Evolutionary conservation across 2,797 vertebrate genomes (phyloP).

Genomic region (Sebastes taczanowskii): DNA sequence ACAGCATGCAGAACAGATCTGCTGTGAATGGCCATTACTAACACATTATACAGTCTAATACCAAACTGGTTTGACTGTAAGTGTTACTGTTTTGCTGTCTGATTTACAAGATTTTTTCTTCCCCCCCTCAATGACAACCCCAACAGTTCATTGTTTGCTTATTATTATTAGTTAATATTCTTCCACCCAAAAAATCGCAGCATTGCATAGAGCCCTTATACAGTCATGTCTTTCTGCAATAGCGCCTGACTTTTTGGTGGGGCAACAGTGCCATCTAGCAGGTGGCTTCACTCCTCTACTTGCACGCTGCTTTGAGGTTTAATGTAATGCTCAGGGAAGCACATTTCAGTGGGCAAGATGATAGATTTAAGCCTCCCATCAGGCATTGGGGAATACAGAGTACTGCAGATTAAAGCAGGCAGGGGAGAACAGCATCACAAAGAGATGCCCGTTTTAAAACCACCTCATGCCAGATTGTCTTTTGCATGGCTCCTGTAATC

Average conservation of each 20-base stretch:
- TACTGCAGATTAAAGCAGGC: slow-evolving; percentile 77
- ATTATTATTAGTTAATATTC: slow-evolving; percentile 59
- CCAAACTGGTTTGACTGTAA: slow-evolving; percentile 28
- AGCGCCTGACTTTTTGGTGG: slow-evolving; percentile 35
- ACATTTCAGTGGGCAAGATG: slow-evolving; percentile 80
- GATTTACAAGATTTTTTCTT: slow-evolving; percentile 36
- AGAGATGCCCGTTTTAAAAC: slow-evolving; percentile 76
- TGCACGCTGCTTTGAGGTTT: slow-evolving; percentile 65
- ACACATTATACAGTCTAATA: slow-evolving; percentile 34
- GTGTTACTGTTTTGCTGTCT: slow-evolving; percentile 38
- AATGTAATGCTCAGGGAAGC: slow-evolving; percentile 78
- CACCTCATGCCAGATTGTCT: slow-evolving; percentile 79
- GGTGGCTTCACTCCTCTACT: slow-evolving; percentile 33
- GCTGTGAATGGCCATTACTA: slow-evolving; percentile 28
- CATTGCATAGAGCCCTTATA: slow-evolving; percentile 11
- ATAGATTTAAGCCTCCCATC: slow-evolving; percentile 84
- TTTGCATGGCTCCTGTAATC: slow-evolving; percentile 78
- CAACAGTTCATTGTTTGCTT: slow-evolving; percentile 54
- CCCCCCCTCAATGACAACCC: slow-evolving; percentile 50
- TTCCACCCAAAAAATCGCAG: slow-evolving; percentile 49
- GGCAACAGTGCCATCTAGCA: slow-evolving; percentile 88
- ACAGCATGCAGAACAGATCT: slow-evolving; percentile 38
- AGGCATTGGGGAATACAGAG: slow-evolving; percentile 79
- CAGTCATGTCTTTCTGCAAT: slow-evolving; percentile 1
- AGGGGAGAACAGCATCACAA: slow-evolving; percentile 73